phyloP scores from a whole-genome alignment of 2,888 invertebrate species.

The Clivina fossor region DNA sequence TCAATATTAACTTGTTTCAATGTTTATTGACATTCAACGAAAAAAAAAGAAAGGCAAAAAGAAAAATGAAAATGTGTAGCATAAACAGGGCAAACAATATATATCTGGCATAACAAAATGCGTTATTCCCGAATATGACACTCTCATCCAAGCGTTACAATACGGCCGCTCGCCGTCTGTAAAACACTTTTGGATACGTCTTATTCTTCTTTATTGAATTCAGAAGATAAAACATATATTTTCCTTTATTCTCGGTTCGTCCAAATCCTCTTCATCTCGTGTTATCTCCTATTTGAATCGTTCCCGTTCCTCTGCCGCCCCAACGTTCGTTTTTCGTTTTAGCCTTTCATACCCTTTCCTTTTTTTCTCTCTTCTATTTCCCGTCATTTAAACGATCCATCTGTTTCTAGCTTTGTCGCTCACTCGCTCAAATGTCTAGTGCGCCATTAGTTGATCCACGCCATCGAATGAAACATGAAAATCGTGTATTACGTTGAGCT shows the following conservation, averaged over 20 bases:
- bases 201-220: slow-evolving; percentile 31
- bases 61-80: slow-evolving; percentile 12
- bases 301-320: slow-evolving; percentile 16
- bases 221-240: slow-evolving; percentile 31
- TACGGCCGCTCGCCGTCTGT: slow-evolving; percentile 19
- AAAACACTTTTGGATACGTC: slow-evolving; percentile 29
- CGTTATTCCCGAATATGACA: slow-evolving; percentile 26
- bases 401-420: background rate
- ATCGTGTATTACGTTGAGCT: no score
- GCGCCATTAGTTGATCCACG: background rate
- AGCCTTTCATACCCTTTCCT: background rate
- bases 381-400: background rate
- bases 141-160: slow-evolving; percentile 22
- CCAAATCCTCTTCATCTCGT: slow-evolving; percentile 28
- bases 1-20: no score
- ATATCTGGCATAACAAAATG: slow-evolving; percentile 24
- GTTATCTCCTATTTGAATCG: slow-evolving; percentile 27
- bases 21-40: no score
- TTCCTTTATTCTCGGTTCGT: slow-evolving; percentile 27
- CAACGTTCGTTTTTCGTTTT: background rate
- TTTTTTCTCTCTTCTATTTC: background rate
- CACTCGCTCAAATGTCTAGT: background rate
- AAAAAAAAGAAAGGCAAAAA: background rate
- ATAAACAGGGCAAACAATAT: slow-evolving; percentile 19
- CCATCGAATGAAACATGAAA: no score